Percentiles rank a stretch among this genome's conserved stretches.
Evolutionary conservation across 2,888 invertebrate species (phyloP).

Genomic region (Crematogaster levior): DNA sequence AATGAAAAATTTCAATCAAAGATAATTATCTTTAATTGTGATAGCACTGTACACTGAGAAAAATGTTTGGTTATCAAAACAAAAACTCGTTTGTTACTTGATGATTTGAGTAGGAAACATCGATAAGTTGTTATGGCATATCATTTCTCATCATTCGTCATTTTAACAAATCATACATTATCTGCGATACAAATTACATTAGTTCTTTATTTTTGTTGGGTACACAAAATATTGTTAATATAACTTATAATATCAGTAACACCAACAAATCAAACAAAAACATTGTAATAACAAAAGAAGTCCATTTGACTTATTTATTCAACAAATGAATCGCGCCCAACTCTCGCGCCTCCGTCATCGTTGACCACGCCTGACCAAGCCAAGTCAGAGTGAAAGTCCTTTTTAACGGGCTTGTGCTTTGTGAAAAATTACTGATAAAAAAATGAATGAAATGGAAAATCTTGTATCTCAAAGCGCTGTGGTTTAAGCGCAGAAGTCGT

Average conservation of each 20-base stretch:
- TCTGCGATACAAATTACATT: not conserved
- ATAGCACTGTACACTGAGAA: not conserved
- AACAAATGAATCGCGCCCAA: no score
- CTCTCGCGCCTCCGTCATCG: no score
- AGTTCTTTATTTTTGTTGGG: not conserved
- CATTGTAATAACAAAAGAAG: not conserved
- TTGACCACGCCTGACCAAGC: no score
- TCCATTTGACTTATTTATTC: no score
- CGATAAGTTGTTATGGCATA: not conserved
- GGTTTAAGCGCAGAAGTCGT: not conserved
- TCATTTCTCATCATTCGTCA: not conserved
- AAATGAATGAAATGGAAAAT: no score
- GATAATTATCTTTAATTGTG: no score
- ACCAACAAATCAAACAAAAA: not conserved
- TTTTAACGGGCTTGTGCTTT: no score
- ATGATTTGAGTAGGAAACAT: not conserved
- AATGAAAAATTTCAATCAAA: no score
- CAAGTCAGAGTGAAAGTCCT: no score
- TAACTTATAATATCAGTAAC: not conserved
- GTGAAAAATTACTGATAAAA: no score
- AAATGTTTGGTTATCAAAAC: not conserved
- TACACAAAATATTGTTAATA: not conserved
- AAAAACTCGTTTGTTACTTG: not conserved
- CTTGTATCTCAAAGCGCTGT: not conserved
- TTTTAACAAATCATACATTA: not conserved